Evolutionary conservation across 2,888 invertebrate genomes (phyloP), one percentile per base, ranked within the genome.

Genomic region (Sceliomorpha sp.): DNA sequence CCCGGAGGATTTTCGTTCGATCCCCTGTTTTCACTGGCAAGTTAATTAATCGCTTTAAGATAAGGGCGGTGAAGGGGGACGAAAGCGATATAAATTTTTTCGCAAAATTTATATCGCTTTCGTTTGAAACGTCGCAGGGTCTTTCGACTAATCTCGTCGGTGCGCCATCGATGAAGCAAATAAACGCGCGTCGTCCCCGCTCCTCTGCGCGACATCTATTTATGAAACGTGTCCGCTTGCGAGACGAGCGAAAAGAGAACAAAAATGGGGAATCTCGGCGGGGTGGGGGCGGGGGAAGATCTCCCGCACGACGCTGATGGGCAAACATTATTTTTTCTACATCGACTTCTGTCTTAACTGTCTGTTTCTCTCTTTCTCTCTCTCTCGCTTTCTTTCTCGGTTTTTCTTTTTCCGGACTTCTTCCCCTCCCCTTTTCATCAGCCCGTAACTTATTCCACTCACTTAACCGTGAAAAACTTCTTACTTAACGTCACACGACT

Each of bases 91-190:
- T n/a, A n/a, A n/a, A 24, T 24, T 24, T 24, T 24, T 24, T 24
- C 24, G n/a, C n/a, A n/a, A n/a, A n/a, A n/a, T n/a, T n/a, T n/a
- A n/a, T n/a, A n/a, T n/a, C n/a, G n/a, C n/a, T n/a, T n/a, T n/a
- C n/a, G n/a, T n/a, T n/a, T n/a, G n/a, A n/a, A n/a, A n/a, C n/a
- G n/a, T n/a, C n/a, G 58, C 20, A 4, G 20, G 20, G 37, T 47
- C 24, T 29, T 44, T 26, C 37, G 48, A 40, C 44, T 37, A 48
- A 45, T 70, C 53, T 59, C 34, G 59, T 47, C 53, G 53, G 45
- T 51, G 32, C 34, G 47, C n/a, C 50, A 66, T 60, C 42, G 64
- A 60, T 55, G 59, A 70, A 56, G 56, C 55, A 70, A 70, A 70
- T 66, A 70, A 70, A 70, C n/a, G n/a, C n/a, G n/a, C n/a, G n/a